Base-by-base conservation (phyloP, 2,888 invertebrate genomes). In the Drosophila borealis region DNA sequence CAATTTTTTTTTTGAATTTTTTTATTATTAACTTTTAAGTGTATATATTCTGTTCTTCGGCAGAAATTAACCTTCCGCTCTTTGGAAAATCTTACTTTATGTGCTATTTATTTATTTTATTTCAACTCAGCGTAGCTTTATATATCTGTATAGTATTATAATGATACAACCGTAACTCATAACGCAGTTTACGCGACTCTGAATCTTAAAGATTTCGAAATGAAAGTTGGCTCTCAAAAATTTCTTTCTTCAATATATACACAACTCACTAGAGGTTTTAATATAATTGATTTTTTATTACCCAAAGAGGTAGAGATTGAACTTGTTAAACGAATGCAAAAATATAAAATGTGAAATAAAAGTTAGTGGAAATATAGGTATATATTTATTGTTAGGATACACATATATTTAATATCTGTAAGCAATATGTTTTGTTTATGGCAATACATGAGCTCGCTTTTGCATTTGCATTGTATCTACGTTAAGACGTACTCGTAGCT, bases 121-220 rank as follows among this genome's bases (percentile, higher is more conserved):
- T 34, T 33, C 9, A 48, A 64, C 39, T 73, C 25, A 29, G 39
- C 53, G 17, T 45, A 10, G 9, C 10, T 45, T 46, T 67, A 45
- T 14, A 39, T 44, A 13, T 13, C 50, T 14, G 33, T 45, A 14
- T 13, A 56, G 34, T 61, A 29, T 8, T 45, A 10, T 45, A 45
- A 60, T 74, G 39, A 39, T 77, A 77, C 73, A 73, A 73, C 73
- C 73, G 60, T 55, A 76, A 76, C 59, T 56, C 34, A 73, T 64
- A 41, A 21, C 29, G 29, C 41, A 53, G 8, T 29, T 29, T 8
- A 29, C 29, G 29, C 8, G 29, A 8, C 6, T 29, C 29, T 8
- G 2, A 29, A 46, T 67, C 49, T 71, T 55, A 19, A 42, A 55
- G 55, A 51, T 29, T 55, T 34, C 42, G n/a, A 68, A 68, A 55